A percentile compares a stretch with the other conserved stretches of the same genome.
Evolutionary conservation across 35 echinoderm and acorn worm species (phyloP).

Genomic region (Apostichopus californicus): DNA sequence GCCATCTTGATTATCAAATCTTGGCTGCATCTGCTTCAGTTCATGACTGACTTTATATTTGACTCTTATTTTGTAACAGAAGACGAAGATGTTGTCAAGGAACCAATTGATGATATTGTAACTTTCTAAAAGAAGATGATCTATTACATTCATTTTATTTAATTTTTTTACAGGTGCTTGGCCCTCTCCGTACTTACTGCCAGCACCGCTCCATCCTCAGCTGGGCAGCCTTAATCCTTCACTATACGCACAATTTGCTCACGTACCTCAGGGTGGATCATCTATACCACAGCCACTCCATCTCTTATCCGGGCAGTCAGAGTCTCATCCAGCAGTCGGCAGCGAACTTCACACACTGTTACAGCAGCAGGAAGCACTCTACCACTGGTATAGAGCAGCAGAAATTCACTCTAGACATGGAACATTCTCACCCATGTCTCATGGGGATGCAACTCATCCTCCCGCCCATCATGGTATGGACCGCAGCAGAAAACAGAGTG

Average conservation of each 20-base stretch:
- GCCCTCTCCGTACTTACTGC: constrained; percentile 62
- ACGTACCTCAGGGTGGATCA: constrained; percentile 54
- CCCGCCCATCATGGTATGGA: constrained; percentile 15
- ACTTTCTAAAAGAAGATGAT: too few species aligned
- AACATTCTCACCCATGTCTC: constrained; percentile 11
- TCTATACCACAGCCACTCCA: constrained; percentile 58
- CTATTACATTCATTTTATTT: neutral
- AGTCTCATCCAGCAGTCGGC: constrained; percentile 43
- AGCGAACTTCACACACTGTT: constrained; percentile 75
- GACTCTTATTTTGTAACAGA: too few species aligned
- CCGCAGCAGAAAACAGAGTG: constrained; percentile 39
- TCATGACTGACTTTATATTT: too few species aligned
- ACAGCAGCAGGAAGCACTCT: constrained; percentile 85
- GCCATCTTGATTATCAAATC: too few species aligned
- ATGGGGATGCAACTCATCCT: constrained; percentile 1
- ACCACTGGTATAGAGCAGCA: constrained; percentile 59
- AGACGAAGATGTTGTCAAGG: too few species aligned
- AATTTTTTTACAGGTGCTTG: constrained; percentile 56
- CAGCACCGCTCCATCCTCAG: constrained; percentile 79
- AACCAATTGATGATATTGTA: too few species aligned
- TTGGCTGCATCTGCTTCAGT: too few species aligned
- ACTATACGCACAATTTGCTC: constrained; percentile 61
- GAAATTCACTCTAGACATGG: constrained; percentile 68
- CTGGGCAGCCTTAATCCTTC: constrained; percentile 56
- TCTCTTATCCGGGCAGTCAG: constrained; percentile 45